Evolutionary conservation across 1,140 invertebrate species (phyloP).

Genomic region (Dendrolimus punctatus): DNA sequence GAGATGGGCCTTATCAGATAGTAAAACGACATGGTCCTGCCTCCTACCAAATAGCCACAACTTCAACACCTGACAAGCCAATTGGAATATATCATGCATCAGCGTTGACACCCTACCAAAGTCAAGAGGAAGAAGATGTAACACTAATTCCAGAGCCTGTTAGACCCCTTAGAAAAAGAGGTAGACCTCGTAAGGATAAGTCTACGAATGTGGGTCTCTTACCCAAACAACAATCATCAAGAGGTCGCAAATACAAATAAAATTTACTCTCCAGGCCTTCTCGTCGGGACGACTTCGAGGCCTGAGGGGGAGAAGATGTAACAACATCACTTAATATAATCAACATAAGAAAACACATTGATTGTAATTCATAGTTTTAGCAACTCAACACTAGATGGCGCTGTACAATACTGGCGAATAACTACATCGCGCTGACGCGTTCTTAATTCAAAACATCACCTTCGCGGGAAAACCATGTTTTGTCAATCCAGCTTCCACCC

Average conservation of each 20-base stretch:
- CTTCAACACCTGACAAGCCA: neutral
- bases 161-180: constrained; percentile 4
- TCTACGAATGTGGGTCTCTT: too few species aligned
- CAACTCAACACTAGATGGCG: too few species aligned
- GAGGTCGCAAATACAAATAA: constrained; percentile 1
- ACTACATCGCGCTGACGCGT: too few species aligned
- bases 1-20: constrained; percentile 18
- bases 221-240: too few species aligned
- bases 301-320: constrained; percentile 8
- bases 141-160: neutral
- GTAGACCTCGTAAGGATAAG: constrained; percentile 2
- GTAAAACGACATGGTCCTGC: neutral
- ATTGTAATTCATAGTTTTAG: too few species aligned
- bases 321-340: constrained; percentile 1
- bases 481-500: too few species aligned
- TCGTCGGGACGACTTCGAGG: constrained; percentile 8
- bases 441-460: too few species aligned
- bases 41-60: neutral
- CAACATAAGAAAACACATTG: too few species aligned
- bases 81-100: constrained; percentile 3
- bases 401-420: too few species aligned
- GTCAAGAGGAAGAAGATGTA: neutral
- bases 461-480: too few species aligned
- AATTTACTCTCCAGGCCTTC: neutral
- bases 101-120: neutral